A percentile compares a stretch with the other conserved stretches of the same genome.
Evolutionary conservation across 2,888 invertebrate species (phyloP).

Genomic region (Microctonus aethiopoides): DNA sequence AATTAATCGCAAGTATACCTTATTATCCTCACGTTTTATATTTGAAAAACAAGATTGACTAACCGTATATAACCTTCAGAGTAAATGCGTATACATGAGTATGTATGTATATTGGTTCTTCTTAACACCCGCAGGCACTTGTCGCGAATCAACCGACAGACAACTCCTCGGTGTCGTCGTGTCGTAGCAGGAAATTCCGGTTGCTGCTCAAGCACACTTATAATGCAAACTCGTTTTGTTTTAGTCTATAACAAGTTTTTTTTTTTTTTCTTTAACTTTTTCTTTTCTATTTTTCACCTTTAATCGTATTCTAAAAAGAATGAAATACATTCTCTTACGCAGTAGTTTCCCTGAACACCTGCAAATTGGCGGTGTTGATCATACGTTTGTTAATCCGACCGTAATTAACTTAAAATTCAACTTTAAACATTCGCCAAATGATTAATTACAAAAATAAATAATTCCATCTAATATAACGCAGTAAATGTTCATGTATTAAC

Average conservation of each 20-base stretch:
- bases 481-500: background rate
- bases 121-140: conserved; percentile 24
- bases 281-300: background rate
- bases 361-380: background rate
- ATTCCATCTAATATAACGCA: background rate
- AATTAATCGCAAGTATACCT: conserved; percentile 14
- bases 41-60: conserved; percentile 18
- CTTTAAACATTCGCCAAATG: background rate
- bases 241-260: conserved; percentile 22
- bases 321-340: background rate
- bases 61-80: background rate
- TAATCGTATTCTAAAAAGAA: conserved; percentile 4
- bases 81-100: background rate
- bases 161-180: conserved; percentile 29
- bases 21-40: conserved; percentile 2
- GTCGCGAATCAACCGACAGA: conserved; percentile 26
- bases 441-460: background rate
- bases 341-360: conserved; percentile 14
- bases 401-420: background rate
- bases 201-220: conserved; percentile 41
- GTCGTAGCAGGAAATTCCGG: conserved; percentile 47
- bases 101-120: background rate
- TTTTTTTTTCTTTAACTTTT: conserved; percentile 3
- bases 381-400: background rate
- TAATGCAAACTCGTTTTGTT: conserved; percentile 13